A percentile compares a stretch with the other conserved stretches of the same genome.
Evolutionary conservation across 1,140 invertebrate genomes (phyloP).

Genomic region (Papilio machaon): DNA sequence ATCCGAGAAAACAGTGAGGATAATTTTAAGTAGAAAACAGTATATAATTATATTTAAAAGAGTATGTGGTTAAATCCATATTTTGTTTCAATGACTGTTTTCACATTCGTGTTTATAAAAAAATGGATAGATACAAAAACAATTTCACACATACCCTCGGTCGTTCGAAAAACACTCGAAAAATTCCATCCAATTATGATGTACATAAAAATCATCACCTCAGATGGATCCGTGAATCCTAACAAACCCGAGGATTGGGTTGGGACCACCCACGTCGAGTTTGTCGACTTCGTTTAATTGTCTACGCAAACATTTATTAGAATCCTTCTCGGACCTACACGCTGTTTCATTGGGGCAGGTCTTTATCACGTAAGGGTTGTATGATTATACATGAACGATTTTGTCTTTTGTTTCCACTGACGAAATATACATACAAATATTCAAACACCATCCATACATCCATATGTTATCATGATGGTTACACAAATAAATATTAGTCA

Average conservation of each 20-base stretch:
- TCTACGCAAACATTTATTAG: constrained; percentile 68
- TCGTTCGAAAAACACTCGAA: constrained; percentile 36
- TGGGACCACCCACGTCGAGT: constrained; percentile 68
- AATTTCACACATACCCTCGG: constrained; percentile 40
- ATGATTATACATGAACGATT: neutral
- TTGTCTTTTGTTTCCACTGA: too few relatives aligned
- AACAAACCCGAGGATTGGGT: constrained; percentile 38
- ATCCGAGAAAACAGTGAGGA: too few relatives aligned
- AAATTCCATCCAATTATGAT: constrained; percentile 41
- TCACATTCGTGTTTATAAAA: constrained; percentile 14
- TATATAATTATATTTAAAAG: too few relatives aligned
- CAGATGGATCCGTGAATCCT: constrained; percentile 47
- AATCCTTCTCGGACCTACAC: constrained; percentile 42
- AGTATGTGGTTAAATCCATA: too few relatives aligned
- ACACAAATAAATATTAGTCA: neutral
- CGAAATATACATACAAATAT: too few relatives aligned
- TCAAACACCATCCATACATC: too few relatives aligned
- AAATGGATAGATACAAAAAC: constrained; percentile 17
- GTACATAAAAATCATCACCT: constrained; percentile 47
- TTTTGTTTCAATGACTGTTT: neutral
- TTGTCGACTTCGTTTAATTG: constrained; percentile 71
- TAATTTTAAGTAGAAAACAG: too few relatives aligned
- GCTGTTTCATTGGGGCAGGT: constrained; percentile 56
- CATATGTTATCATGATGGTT: neutral
- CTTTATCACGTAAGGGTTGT: constrained; percentile 38